A percentile compares a stretch with the other conserved stretches of the same genome.
These are phyloP conservation scores for Myripristis jacobus DNA, from an alignment of 2,797 vertebrate species.

Conservation along the genomic window DNA sequence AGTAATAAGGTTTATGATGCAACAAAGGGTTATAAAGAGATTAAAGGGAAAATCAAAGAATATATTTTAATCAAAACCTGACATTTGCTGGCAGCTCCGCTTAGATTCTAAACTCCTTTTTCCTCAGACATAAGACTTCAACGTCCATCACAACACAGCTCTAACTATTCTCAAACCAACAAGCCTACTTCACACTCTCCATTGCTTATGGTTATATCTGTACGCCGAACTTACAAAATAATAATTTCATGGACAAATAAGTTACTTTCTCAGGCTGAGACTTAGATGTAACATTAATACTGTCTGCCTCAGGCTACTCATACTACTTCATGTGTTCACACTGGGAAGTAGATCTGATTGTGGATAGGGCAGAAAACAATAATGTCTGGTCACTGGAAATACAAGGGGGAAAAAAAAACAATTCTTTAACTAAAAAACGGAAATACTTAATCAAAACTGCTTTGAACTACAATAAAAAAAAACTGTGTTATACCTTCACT, in stretches of 20 bases:
- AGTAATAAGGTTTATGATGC: background rate
- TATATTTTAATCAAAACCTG: background rate
- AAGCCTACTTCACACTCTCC: background rate
- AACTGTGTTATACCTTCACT: too few relatives aligned
- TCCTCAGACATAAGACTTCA: background rate
- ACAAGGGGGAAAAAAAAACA: background rate
- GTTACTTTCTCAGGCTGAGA: background rate
- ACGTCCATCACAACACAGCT: background rate
- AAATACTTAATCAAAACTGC: too few relatives aligned
- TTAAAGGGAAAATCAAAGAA: background rate
- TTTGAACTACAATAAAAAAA: too few relatives aligned
- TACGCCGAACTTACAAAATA: background rate
- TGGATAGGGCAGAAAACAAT: background rate
- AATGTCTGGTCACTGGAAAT: background rate
- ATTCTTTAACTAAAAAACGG: too few relatives aligned
- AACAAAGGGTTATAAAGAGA: background rate
- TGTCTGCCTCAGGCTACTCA: background rate
- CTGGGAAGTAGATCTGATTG: background rate
- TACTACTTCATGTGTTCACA: slow-evolving; percentile 13
- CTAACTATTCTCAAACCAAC: background rate
- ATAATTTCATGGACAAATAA: background rate
- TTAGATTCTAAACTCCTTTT: background rate
- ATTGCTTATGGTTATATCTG: background rate
- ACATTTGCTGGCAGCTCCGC: background rate
- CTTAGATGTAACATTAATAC: slow-evolving; percentile 12